Conservation (phyloP, 2,113 vertebrate genomes). For the Oenanthe oenanthe region DNA sequence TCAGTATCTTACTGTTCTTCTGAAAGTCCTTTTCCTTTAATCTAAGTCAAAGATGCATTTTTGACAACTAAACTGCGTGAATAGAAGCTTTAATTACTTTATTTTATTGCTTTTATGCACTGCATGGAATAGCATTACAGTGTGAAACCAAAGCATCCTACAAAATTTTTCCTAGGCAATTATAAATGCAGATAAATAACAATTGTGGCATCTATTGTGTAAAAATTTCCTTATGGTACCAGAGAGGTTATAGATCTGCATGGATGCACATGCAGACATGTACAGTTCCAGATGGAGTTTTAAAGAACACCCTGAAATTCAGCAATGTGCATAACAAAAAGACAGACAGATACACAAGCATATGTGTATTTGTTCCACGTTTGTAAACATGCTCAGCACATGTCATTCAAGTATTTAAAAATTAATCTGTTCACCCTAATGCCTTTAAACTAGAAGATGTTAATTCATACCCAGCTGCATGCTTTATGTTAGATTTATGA, state of each 20-base stretch:
- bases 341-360: neutral
- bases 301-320: neutral
- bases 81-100: conserved; percentile 28
- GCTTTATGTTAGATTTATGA: neutral
- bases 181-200: neutral
- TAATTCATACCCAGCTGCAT: neutral
- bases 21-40: neutral
- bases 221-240: neutral
- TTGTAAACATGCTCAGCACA: neutral
- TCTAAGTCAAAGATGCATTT: neutral
- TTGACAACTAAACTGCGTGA: conserved; percentile 11
- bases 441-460: neutral
- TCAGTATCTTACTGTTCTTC: neutral
- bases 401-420: neutral
- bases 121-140: neutral
- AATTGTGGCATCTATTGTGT: neutral
- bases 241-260: neutral
- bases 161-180: neutral
- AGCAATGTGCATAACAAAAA: neutral
- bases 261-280: neutral
- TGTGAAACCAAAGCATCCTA: neutral
- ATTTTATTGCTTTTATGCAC: conserved; percentile 22
- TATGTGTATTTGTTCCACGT: neutral
- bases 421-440: neutral
- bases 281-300: neutral